These are phyloP conservation scores for Pseudobourletiella spinata DNA, from an alignment of 1,140 invertebrate species.

Conservation along the genomic window DNA sequence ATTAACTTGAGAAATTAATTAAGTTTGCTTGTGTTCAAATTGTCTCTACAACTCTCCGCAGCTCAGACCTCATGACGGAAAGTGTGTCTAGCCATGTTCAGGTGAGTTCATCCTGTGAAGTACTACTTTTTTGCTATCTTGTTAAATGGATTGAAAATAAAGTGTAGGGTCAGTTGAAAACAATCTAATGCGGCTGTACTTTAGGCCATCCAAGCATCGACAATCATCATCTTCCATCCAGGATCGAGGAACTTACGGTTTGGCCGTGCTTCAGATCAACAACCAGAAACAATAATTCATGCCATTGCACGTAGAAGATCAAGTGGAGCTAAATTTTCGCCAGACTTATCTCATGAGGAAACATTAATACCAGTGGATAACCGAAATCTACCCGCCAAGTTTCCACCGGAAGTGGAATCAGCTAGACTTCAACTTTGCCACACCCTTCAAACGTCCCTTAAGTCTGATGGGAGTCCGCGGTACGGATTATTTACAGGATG, in stretches of 20 bases:
- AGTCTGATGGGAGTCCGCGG: slow-evolving; percentile 59
- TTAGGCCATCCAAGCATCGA: background rate
- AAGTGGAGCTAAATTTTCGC: background rate
- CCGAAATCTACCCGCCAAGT: background rate
- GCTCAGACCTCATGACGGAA: too few species aligned
- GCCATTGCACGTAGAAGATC: slow-evolving; percentile 62
- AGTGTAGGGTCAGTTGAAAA: background rate
- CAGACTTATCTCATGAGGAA: background rate
- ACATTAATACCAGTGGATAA: slow-evolving; percentile 47
- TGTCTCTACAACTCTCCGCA: too few species aligned
- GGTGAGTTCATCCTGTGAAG: too few species aligned
- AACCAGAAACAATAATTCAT: slow-evolving; percentile 74
- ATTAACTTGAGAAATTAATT: too few species aligned
- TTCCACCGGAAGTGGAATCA: slow-evolving; percentile 60
- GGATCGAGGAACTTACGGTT: slow-evolving; percentile 82
- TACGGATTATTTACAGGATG: background rate
- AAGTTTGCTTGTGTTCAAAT: too few species aligned
- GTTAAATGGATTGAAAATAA: too few species aligned
- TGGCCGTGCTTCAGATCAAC: slow-evolving; percentile 77
- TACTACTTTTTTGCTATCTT: too few species aligned
- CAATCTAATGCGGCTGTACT: background rate
- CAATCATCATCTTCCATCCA: slow-evolving; percentile 87
- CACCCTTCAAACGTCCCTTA: slow-evolving; percentile 70
- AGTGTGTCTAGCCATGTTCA: too few species aligned
- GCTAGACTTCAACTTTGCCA: slow-evolving; percentile 69